Evolutionary conservation across 2,113 vertebrate genomes (phyloP), one percentile per base, ranked within the genome.

Genomic region (Mobula birostris): DNA sequence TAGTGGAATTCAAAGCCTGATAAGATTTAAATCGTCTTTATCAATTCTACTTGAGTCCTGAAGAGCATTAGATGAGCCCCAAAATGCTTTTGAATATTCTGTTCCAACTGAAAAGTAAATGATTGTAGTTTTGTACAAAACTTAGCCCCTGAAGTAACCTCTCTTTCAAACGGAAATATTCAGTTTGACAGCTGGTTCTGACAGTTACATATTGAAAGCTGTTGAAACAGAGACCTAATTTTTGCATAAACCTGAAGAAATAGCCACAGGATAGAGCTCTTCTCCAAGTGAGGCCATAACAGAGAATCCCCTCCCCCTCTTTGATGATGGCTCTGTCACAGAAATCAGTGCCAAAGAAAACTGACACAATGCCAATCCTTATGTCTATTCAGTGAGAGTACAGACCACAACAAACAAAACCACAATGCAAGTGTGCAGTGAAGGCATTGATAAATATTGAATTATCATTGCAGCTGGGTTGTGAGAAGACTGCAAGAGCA

Each of bases 121-220:
- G 29, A 88, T 88, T n/a, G 11, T n/a, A 61, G 63, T 5, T 58
- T 63, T 63, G 56, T 24, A 66, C 85, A 11, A 88, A 88, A n/a
- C 29, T 88, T 66, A 17, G 11, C 66, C 82, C 21, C 85, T 88
- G 85, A 29, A 32, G 85, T 58, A 88, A 19, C 29, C 85, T 88
- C 14, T 29, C 61, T 88, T 88, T 88, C 58, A 78, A 78, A 78
- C 29, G 32, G 77, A 78, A 78, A n/a, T 78, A 78, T 78, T 78
- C n/a, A 88, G n/a, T 88, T 63, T 66, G 85, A 66, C n/a, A 88
- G 85, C 36, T 87, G 4, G 27, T 61, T 63, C 82, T 63, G 27
- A 63, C 83, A 87, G 27, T 61, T 87, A 61, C 58, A 29, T 58
- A 87, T 87, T 63, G 83, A 87, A 87, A 87, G 11, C 58, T 87